These are phyloP conservation scores for Echinometra lucunter DNA, from an alignment of 53 echinoderm and acorn worm genomes.

Conservation along the genomic window DNA sequence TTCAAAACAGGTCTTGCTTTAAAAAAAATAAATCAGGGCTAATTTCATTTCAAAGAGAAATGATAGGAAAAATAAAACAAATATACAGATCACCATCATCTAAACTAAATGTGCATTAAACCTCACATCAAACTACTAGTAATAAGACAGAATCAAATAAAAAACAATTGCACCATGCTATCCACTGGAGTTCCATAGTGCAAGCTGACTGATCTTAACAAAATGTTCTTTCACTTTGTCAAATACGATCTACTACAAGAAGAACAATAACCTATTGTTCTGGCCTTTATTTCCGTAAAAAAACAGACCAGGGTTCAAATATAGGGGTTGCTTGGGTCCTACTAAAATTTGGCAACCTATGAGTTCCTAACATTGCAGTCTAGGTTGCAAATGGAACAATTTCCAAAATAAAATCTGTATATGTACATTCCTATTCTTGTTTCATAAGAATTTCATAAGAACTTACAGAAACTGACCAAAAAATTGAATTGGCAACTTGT, in stretches of 20 bases:
- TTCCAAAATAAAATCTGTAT: background rate
- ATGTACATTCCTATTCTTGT: background rate
- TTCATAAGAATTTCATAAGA: background rate
- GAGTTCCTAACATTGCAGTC: background rate
- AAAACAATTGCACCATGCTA: background rate
- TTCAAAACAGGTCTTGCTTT: background rate
- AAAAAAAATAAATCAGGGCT: background rate
- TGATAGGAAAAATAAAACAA: background rate
- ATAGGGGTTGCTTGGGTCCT: background rate
- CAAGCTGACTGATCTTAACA: background rate
- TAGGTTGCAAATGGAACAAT: background rate
- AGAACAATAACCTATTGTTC: background rate
- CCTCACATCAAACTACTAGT: background rate
- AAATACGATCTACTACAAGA: background rate
- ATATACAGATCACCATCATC: background rate
- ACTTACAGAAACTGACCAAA: background rate
- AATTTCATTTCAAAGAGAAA: background rate
- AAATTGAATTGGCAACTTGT: background rate
- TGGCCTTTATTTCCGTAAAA: background rate
- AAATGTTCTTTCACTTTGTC: background rate
- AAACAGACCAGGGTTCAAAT: background rate
- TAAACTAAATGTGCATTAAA: background rate
- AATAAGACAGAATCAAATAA: background rate
- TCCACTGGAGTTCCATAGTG: background rate
- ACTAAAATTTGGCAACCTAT: background rate